Base-by-base conservation (phyloP, 2,797 vertebrate species). In the Sparus aurata region DNA sequence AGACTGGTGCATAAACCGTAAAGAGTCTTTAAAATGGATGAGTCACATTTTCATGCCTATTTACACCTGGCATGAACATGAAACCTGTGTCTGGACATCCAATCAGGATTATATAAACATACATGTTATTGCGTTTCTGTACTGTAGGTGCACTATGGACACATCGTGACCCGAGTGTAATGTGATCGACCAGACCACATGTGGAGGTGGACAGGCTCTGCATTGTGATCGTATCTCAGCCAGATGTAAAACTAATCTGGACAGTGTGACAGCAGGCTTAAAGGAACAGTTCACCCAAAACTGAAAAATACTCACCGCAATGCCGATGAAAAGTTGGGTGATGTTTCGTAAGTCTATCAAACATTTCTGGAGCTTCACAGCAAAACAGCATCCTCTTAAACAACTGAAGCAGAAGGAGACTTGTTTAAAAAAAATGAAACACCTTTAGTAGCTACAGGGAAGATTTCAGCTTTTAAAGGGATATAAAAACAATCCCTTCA, bases 181-280 rank as follows among this genome's bases (percentile, higher is more conserved):
- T 52, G 3, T 4, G 9, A 22, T 53, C 22, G 0, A 25, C 52
- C 12, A 3, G 59, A 55, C n/a, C 43, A 22, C 54, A 30, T 60
- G 34, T 59, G 63, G 54, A 27, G 34, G 17, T 23, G 22, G 22
- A 43, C 30, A 11, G 20, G 43, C 61, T 61, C 11, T 23, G 10
- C 20, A 55, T 49, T 58, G 8, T 47, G 27, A 57, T 70, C 5
- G 1, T 20, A 68, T 62, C 17, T 57, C 64, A 57, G 15, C 13
- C 69, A 62, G 41, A 18, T 50, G 30, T 62, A 15, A n/a, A 73
- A 43, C 34, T 15, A 49, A 7, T 68, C 50, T 49, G 49, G 22
- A 50, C n/a, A 45, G 22, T 0, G 2, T 38, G 25, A 50, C 27
- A 30, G 4, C 2, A 27, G 27, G 30, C 34, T 34, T 34, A 34